Base-by-base conservation (phyloP, 2,797 vertebrate species). In the Darevskia mixta region DNA sequence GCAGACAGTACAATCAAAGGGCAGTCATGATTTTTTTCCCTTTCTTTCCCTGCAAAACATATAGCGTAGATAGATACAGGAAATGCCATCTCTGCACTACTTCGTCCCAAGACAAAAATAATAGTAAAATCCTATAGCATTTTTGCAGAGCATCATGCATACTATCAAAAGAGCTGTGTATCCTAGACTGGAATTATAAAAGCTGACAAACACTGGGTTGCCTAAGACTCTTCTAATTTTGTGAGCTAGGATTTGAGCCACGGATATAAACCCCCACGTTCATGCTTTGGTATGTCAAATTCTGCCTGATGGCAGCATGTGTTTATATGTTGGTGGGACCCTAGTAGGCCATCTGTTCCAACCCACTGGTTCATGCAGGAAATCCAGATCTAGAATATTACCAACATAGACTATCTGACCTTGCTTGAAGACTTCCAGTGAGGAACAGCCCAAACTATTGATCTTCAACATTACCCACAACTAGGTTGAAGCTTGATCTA, bases 1-100 rank as follows among this genome's bases (percentile, higher is more conserved):
- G 41, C 82, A 90, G 80, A 79, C 85, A 88, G 90, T 90, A 88
- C 82, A 91, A 91, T 87, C 87, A 25, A 1, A 82, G 77, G 77
- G 84, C 61, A 82, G 87, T 88, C 88, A 83, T 83, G 87, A 72
- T 83, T 61, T 87, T 67, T 43, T 67, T 27, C n/a, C 17, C 11
- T 76, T 75, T 11, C 5, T 20, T n/a, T n/a, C 45, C 41, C 69
- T 69, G 64, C 86, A 90, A 94, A 90, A 90, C n/a, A 79, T 90
- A 86, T 41, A 81, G 75, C 7, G 91, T 84, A 94, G 86, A 83
- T 17, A 55, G 49, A 90, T 66, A 49, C 71, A 85, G 55, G 8
- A 86, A 45, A 8, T 79, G 90, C 83, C 35, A 89, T 27, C 79
- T 88, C 38, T 58, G 15, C 86, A 7, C 11, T 75, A 23, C 73